Percentiles rank a stretch among this genome's conserved stretches.
phyloP scores from a whole-genome alignment of 2,113 vertebrate genomes.

The Bufo bufo region DNA sequence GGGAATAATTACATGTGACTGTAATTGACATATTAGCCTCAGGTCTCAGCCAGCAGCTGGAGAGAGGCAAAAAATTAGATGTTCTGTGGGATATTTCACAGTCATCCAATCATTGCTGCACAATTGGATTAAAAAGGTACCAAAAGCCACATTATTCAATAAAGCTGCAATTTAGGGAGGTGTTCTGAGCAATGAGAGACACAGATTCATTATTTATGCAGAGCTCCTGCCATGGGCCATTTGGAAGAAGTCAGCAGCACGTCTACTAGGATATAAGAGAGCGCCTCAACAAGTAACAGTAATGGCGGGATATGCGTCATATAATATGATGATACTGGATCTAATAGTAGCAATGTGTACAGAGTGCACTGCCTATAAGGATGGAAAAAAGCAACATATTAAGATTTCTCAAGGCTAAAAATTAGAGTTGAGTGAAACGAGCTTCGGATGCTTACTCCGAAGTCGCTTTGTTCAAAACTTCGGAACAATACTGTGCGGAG shows the following conservation, averaged over 20 bases:
- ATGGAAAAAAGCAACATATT: too few species aligned
- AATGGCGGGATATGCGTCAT: neutral
- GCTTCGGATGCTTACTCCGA: too few species aligned
- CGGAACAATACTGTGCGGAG: too few species aligned
- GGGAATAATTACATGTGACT: slow-evolving; percentile 11
- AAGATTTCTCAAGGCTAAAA: too few species aligned
- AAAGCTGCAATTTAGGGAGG: neutral
- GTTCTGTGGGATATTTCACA: slow-evolving; percentile 49
- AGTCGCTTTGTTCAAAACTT: too few species aligned
- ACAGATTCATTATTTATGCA: slow-evolving; percentile 31
- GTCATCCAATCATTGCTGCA: slow-evolving; percentile 34
- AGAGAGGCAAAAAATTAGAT: slow-evolving; percentile 1
- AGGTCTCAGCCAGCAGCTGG: neutral
- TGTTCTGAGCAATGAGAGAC: slow-evolving; percentile 20
- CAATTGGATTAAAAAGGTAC: slow-evolving; percentile 42
- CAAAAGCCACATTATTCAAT: slow-evolving; percentile 5
- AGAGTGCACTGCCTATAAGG: too few species aligned
- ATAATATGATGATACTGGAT: neutral
- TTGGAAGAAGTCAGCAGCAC: neutral
- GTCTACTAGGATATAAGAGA: neutral
- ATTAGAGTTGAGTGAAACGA: too few species aligned
- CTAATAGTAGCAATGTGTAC: too few species aligned
- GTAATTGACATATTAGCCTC: slow-evolving; percentile 32
- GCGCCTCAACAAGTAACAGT: neutral
- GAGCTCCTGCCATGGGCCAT: neutral